A percentile compares a stretch with the other conserved stretches of the same genome.
Evolutionary conservation across 2,797 vertebrate species (phyloP).

Genomic region (Tragelaphus oryx): DNA sequence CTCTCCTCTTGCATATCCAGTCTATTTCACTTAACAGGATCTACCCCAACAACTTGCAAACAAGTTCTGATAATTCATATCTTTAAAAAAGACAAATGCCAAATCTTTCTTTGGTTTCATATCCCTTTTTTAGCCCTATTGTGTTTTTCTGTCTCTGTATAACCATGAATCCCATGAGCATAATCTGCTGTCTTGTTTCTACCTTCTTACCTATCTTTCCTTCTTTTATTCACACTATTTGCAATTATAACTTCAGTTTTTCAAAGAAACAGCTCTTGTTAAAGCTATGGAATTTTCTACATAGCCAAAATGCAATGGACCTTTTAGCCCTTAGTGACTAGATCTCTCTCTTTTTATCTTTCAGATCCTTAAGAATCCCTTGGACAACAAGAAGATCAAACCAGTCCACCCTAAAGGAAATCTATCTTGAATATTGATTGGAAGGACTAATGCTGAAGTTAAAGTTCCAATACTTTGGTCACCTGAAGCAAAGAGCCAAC

Average conservation of each 20-base stretch:
- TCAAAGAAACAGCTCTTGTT: background rate
- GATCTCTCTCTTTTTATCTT: background rate
- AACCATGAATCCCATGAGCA: background rate
- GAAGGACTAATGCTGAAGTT: background rate
- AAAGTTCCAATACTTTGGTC: background rate
- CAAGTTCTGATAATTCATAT: background rate
- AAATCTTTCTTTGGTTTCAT: background rate
- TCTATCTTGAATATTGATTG: background rate
- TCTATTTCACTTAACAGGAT: background rate
- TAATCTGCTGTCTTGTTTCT: background rate
- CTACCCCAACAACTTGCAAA: background rate
- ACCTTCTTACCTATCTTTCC: background rate
- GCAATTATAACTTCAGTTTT: background rate
- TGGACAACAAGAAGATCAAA: background rate
- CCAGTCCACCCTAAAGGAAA: background rate
- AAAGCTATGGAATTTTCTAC: background rate
- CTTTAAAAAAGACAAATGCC: background rate
- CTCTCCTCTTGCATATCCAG: background rate
- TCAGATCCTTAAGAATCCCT: background rate
- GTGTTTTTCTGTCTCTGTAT: background rate
- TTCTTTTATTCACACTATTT: background rate
- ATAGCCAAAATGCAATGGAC: background rate
- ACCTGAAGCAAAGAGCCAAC: background rate
- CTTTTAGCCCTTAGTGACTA: background rate
- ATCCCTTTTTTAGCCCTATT: background rate